phyloP scores from a whole-genome alignment of 2,797 vertebrate species.

The Arnoldichthys spilopterus region DNA sequence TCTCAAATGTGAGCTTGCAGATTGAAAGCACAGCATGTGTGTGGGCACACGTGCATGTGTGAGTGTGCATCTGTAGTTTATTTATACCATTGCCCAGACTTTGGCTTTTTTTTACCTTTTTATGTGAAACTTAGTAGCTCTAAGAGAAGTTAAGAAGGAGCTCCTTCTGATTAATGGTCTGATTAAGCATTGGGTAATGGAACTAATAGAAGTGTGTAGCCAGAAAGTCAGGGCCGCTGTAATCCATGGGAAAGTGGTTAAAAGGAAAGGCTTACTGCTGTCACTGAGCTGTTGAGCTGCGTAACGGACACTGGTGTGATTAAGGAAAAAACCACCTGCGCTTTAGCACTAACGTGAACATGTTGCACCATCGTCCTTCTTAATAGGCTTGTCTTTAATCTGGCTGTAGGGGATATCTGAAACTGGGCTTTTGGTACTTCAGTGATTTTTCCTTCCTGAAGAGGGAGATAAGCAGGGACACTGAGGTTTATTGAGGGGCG shows the following conservation, averaged over 20 bases:
- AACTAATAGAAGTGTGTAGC: slow-evolving; percentile 50
- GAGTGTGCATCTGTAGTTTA: background rate
- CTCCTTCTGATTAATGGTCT: slow-evolving; percentile 43
- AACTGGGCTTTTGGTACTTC: background rate
- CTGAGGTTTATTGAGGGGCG: background rate
- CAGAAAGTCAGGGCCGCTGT: slow-evolving; percentile 33
- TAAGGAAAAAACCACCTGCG: slow-evolving; percentile 45
- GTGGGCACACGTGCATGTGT: background rate
- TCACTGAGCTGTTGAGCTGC: slow-evolving; percentile 40
- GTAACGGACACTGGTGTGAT: slow-evolving; percentile 38
- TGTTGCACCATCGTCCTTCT: background rate
- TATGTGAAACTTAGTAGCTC: slow-evolving; percentile 25
- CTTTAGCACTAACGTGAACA: slow-evolving; percentile 42
- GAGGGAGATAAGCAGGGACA: background rate
- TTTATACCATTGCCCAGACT: background rate
- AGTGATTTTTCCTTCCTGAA: slow-evolving; percentile 2
- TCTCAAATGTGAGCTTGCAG: background rate
- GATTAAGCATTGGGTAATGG: slow-evolving; percentile 51
- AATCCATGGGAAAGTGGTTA: slow-evolving; percentile 44
- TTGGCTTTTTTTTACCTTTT: slow-evolving; percentile 31
- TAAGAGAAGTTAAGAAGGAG: slow-evolving; percentile 23
- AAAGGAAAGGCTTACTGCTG: slow-evolving; percentile 51
- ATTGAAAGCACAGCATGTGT: slow-evolving; percentile 8
- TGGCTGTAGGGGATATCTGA: background rate
- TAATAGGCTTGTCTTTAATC: slow-evolving; percentile 12